Evolutionary conservation across 92 coral and sea anemone genomes (phyloP), one percentile per base, ranked within the genome.

Genomic region (Zoanthus solanderi): DNA sequence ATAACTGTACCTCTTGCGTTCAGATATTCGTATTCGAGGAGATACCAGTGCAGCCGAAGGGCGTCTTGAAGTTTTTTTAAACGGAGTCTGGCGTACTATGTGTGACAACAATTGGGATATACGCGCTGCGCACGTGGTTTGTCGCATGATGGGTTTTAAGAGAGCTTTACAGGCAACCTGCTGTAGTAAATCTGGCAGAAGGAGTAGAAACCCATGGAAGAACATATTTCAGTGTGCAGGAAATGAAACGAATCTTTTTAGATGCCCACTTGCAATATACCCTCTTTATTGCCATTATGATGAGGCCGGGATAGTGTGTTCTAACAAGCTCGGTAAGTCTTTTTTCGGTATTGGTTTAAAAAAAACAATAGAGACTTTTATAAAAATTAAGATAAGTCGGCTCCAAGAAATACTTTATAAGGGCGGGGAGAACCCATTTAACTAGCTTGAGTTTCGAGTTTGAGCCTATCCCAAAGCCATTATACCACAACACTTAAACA

Each of bases 71-170:
- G 1, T 76, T 50, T 16, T 18, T 14, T 0, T 47, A 30, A 76
- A 76, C 9, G 80, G 80, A 15, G 60, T 76, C 65, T 76, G 65
- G 80, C 60, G 60, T 46, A 76, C 80, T 28, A 61, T 76, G 80
- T 76, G 80, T 53, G 65, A 52, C 61, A 23, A 15, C 12, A 23
- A 9, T 12, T 76, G 80, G 80, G 80, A 76, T 46, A 32, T 76
- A 5, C 66, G 42, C 8, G 63, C 23, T 23, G 80, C 56, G 28
- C 65, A 76, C 80, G 80, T 76, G 80, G 80, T 48, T 10, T 76
- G 80, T 52, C 80, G 60, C 31, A 76, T 52, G 80, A 8, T 76
- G 65, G 80, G 80, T 17, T 76, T 18, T 53, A 76, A 23, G 16
- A 28, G 61, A 11, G 80, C 80, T 76, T 7, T 76, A 8, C 17